A percentile compares a stretch with the other conserved stretches of the same genome.
Evolutionary conservation across 2,113 vertebrate species (phyloP).

Genomic region (Poeciliopsis occidentalis): DNA sequence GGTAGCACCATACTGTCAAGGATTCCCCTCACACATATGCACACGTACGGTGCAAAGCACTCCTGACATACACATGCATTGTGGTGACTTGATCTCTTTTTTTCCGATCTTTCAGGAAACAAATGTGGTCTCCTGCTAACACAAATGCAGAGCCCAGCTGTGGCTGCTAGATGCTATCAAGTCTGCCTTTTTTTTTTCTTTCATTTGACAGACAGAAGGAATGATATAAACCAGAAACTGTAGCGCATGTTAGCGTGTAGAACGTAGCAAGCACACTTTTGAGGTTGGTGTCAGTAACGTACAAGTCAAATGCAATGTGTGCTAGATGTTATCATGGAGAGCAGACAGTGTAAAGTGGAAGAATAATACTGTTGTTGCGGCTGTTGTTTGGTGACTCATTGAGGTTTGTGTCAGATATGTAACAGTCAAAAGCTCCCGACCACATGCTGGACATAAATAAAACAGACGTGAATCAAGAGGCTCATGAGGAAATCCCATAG

Average conservation of each 20-base stretch:
- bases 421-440: slow-evolving; percentile 78
- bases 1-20: slow-evolving; percentile 1
- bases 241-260: slow-evolving; percentile 25
- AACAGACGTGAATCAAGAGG: slow-evolving; percentile 72
- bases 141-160: no score
- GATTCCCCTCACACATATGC: background rate
- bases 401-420: slow-evolving; percentile 78
- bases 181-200: no score
- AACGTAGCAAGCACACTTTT: slow-evolving; percentile 52
- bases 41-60: no score
- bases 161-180: no score
- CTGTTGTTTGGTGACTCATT: slow-evolving; percentile 70
- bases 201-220: slow-evolving; percentile 40
- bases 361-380: slow-evolving; percentile 66
- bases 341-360: slow-evolving; percentile 77
- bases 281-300: slow-evolving; percentile 75
- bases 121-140: no score
- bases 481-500: no score
- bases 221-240: slow-evolving; percentile 47
- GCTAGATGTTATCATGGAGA: slow-evolving; percentile 83
- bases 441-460: slow-evolving; percentile 75
- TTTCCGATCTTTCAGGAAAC: no score
- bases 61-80: no score
- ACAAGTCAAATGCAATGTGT: slow-evolving; percentile 70
- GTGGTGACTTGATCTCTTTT: no score